Conservation (phyloP, 2,113 vertebrate species). For the Paralichthys olivaceus region DNA sequence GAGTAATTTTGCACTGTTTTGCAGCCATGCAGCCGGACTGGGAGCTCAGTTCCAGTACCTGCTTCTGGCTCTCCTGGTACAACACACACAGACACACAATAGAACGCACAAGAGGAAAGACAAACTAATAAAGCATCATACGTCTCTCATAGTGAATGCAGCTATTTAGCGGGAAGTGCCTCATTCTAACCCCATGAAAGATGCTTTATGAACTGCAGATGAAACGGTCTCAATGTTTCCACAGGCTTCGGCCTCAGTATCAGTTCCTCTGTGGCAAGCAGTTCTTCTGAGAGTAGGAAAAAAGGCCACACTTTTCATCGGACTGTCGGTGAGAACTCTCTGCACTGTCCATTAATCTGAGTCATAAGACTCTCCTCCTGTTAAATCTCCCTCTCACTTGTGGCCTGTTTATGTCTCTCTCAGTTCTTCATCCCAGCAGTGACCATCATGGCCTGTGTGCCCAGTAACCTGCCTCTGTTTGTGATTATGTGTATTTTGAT, state of each 20-base stretch:
- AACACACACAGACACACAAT: neutral
- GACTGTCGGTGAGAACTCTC: conserved; percentile 75
- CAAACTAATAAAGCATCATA: neutral
- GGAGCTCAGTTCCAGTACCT: conserved; percentile 80
- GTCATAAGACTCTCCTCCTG: neutral
- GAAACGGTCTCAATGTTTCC: neutral
- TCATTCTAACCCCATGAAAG: neutral
- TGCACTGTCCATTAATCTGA: neutral
- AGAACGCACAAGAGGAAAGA: neutral
- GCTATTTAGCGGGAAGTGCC: too few relatives aligned
- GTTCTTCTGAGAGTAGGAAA: conserved; percentile 81
- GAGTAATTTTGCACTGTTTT: conserved; percentile 84
- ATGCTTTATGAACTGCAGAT: neutral
- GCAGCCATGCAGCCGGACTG: conserved; percentile 77
- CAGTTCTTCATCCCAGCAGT: conserved; percentile 83
- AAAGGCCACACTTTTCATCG: conserved; percentile 76
- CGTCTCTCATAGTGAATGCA: too few relatives aligned
- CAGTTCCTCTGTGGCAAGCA: conserved; percentile 82
- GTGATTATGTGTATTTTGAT: conserved; percentile 73
- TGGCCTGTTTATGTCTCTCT: conserved; percentile 23
- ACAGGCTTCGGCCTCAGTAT: conserved; percentile 77
- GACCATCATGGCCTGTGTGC: conserved; percentile 68
- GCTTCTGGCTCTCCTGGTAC: conserved; percentile 82
- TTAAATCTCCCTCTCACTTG: neutral
- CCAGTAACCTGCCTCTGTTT: conserved; percentile 77